Conservation (phyloP, 2,888 invertebrate genomes). For the Quadroppia sp. region DNA sequence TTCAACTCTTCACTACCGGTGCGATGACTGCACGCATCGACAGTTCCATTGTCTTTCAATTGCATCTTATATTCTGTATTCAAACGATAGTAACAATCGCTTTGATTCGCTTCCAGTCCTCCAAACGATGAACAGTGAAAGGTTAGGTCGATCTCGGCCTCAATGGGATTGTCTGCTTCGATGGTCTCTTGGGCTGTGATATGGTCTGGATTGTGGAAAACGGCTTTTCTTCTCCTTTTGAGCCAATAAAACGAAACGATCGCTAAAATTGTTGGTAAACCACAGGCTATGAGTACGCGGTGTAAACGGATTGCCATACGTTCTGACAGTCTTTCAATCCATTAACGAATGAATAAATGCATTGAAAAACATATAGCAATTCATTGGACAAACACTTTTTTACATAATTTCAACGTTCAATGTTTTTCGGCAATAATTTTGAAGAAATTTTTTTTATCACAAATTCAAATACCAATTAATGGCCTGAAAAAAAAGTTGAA, state of each 20-base stretch:
- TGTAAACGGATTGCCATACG: slow-evolving; percentile 32
- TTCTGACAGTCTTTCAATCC: not conserved
- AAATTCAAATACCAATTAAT: not conserved
- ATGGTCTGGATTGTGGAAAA: not conserved
- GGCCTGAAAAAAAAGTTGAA: not conserved
- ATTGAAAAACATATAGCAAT: not conserved
- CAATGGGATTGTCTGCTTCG: not conserved
- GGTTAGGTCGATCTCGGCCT: not conserved
- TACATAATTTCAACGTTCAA: no score
- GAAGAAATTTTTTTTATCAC: not conserved
- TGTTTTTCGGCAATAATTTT: no score
- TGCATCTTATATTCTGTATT: not conserved
- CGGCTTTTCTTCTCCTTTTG: slow-evolving; percentile 16
- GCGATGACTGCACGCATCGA: not conserved
- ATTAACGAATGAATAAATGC: not conserved
- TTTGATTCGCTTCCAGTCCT: not conserved
- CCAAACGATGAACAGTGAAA: not conserved
- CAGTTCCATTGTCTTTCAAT: slow-evolving; percentile 2
- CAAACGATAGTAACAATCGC: not conserved
- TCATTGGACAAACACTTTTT: not conserved
- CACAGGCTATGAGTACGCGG: slow-evolving; percentile 28
- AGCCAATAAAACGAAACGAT: slow-evolving; percentile 29
- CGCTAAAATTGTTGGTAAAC: slow-evolving; percentile 25
- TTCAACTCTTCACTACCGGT: not conserved
- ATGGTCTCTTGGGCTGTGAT: no score